phyloP scores from a whole-genome alignment of 2,888 invertebrate species.

The Scaptomyza polygonia region DNA sequence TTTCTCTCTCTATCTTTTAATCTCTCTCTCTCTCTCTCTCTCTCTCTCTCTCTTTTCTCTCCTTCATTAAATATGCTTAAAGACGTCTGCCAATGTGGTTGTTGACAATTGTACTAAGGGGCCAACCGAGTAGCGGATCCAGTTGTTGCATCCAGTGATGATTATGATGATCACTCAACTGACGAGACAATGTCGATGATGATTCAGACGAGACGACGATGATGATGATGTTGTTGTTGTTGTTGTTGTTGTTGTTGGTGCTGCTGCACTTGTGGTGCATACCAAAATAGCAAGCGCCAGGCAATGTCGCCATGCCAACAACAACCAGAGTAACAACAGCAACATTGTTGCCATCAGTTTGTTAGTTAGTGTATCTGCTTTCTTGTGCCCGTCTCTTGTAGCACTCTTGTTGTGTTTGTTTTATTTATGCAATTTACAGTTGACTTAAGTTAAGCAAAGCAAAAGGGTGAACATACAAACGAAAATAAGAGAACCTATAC shows the following conservation, averaged over 20 bases:
- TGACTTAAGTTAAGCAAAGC: slow-evolving; percentile 46
- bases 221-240: slow-evolving; percentile 45
- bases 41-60: slow-evolving; percentile 5
- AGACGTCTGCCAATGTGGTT: slow-evolving; percentile 23
- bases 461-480: slow-evolving; percentile 44
- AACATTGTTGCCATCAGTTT: slow-evolving; percentile 62
- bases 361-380: slow-evolving; percentile 26
- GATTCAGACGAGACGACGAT: slow-evolving; percentile 31
- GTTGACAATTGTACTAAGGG: slow-evolving; percentile 35
- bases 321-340: slow-evolving; percentile 25
- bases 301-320: slow-evolving; percentile 66
- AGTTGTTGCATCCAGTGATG: slow-evolving; percentile 20
- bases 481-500: slow-evolving; percentile 13
- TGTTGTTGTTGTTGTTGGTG: slow-evolving; percentile 50
- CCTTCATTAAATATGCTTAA: slow-evolving; percentile 46
- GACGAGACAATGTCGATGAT: slow-evolving; percentile 54
- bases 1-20: slow-evolving; percentile 10
- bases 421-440: slow-evolving; percentile 80
- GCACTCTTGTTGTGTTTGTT: slow-evolving; percentile 55
- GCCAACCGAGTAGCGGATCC: slow-evolving; percentile 36
- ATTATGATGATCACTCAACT: slow-evolving; percentile 42
- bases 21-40: slow-evolving; percentile 1
- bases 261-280: slow-evolving; percentile 76
- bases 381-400: slow-evolving; percentile 34
- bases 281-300: slow-evolving; percentile 74